phyloP scores from a whole-genome alignment of 2,888 invertebrate species.

The Hirudinaria manillensis region DNA sequence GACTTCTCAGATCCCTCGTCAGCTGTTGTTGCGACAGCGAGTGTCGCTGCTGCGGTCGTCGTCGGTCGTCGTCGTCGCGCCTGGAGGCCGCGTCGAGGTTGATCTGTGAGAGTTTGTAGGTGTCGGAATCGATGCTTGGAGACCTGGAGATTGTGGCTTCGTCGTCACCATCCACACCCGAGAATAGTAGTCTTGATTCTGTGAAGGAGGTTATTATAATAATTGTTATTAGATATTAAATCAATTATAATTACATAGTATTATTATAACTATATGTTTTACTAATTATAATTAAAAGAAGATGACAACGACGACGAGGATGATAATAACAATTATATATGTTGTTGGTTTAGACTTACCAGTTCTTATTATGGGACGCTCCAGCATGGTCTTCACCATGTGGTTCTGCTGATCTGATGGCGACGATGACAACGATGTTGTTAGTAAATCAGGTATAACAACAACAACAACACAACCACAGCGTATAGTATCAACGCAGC shows the following conservation, averaged over 20 bases:
- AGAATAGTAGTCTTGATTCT: background rate
- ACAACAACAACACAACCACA: too few species aligned
- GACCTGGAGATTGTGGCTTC: background rate
- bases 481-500: too few species aligned
- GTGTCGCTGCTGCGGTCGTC: constrained; percentile 4
- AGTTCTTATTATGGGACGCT: background rate
- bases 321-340: background rate
- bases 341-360: background rate
- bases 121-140: constrained; percentile 7
- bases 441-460: too few species aligned
- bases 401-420: background rate
- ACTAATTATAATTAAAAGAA: too few species aligned
- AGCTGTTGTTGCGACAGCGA: constrained; percentile 9
- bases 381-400: background rate
- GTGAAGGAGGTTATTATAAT: background rate
- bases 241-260: too few species aligned
- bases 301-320: too few species aligned
- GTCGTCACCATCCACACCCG: background rate
- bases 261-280: too few species aligned
- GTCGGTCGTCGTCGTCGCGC: background rate
- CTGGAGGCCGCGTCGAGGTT: background rate
- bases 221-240: background rate
- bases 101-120: constrained; percentile 2
- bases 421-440: too few species aligned
- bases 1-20: background rate